Conservation (phyloP, 2,888 invertebrate species). For the Cephus spinipes region DNA sequence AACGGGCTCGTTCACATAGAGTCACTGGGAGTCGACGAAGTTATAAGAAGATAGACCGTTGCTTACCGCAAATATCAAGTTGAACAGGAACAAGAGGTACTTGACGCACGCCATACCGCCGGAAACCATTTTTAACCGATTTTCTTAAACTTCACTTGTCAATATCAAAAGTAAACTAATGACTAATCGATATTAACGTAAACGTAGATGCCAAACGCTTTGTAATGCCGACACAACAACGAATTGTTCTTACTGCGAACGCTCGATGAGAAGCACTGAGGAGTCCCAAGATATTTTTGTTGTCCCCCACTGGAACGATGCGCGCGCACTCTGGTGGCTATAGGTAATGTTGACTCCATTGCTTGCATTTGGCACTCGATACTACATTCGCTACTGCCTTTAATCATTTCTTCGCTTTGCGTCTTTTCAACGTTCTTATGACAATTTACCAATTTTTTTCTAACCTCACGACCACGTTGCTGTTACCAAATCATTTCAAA, state of each 20-base stretch:
- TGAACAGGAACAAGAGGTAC: constrained; percentile 89
- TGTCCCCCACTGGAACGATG: neutral
- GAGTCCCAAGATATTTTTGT: neutral
- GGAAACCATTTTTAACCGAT: constrained; percentile 74
- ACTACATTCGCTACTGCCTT: neutral
- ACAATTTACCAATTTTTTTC: neutral
- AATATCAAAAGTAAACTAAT: neutral
- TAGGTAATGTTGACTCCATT: neutral
- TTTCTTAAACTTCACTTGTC: constrained; percentile 19
- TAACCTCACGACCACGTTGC: neutral
- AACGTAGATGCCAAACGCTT: neutral
- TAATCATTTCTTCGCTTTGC: neutral
- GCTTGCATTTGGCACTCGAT: neutral
- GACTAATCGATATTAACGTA: neutral
- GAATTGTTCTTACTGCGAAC: neutral
- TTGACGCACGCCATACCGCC: constrained; percentile 90
- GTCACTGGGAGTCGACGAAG: neutral
- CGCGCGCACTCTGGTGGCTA: neutral
- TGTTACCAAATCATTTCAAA: neutral
- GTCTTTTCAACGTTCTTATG: neutral
- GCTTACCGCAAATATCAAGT: constrained; percentile 89
- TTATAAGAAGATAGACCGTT: constrained; percentile 6
- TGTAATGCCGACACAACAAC: neutral
- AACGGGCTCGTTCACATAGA: constrained; percentile 1
- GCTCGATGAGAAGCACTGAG: neutral